These are phyloP conservation scores for Cyprinodon diabolis DNA, from an alignment of 2,797 vertebrate species.

Conservation along the genomic window DNA sequence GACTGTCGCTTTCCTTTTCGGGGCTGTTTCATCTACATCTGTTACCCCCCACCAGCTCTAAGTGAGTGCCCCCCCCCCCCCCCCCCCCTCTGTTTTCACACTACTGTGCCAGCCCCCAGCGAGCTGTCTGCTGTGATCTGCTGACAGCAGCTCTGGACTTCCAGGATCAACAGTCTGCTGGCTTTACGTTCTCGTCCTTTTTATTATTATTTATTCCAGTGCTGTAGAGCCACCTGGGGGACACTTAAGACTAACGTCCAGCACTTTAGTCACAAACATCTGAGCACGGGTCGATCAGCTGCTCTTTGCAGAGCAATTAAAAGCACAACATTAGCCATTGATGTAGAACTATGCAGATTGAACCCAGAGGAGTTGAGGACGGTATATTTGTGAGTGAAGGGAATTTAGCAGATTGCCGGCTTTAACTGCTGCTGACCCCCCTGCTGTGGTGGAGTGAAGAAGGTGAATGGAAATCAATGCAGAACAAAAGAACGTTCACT, in stretches of 20 bases:
- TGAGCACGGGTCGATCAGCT: conserved; percentile 58
- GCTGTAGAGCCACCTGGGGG: conserved; percentile 57
- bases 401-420: conserved; percentile 40
- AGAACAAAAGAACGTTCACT: conserved; percentile 44
- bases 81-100: conserved; percentile 62
- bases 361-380: conserved; percentile 50
- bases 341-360: conserved; percentile 55
- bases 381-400: conserved; percentile 41
- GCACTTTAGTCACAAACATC: conserved; percentile 57
- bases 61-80: conserved; percentile 34
- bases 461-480: conserved; percentile 39
- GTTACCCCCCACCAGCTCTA: conserved; percentile 55
- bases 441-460: conserved; percentile 29
- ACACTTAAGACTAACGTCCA: conserved; percentile 50
- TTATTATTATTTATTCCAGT: conserved; percentile 44
- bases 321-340: conserved; percentile 46
- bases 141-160: conserved; percentile 62
- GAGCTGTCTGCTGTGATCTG: conserved; percentile 46
- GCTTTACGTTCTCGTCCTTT: conserved; percentile 46
- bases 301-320: conserved; percentile 75
- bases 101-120: conserved; percentile 58
- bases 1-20: conserved; percentile 67
- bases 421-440: conserved; percentile 27
- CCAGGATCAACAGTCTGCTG: conserved; percentile 46
- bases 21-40: conserved; percentile 74